Conservation (phyloP, 2,113 vertebrate genomes). For the Acanthochromis polyacanthus region DNA sequence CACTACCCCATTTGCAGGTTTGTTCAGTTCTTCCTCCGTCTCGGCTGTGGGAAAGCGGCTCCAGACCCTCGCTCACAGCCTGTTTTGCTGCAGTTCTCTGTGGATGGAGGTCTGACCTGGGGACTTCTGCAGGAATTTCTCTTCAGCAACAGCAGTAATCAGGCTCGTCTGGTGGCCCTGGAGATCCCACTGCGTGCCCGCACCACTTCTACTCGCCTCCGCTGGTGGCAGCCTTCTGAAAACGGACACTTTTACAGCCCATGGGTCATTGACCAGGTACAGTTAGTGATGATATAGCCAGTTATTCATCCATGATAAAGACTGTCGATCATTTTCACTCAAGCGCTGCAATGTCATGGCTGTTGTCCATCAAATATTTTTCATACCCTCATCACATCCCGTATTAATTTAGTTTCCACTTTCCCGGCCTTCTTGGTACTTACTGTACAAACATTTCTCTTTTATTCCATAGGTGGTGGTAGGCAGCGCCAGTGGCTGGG, state of each 20-base stretch:
- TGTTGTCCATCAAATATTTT: slow-evolving; percentile 2
- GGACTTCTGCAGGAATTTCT: slow-evolving; percentile 95
- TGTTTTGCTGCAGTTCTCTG: slow-evolving; percentile 94
- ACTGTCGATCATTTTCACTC: slow-evolving; percentile 1
- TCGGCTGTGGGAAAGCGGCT: slow-evolving; percentile 95
- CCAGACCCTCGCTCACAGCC: slow-evolving; percentile 97
- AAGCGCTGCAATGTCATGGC: neutral
- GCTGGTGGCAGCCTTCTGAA: slow-evolving; percentile 98
- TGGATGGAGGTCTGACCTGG: slow-evolving; percentile 94
- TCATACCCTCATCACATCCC: neutral
- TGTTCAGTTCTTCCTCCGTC: slow-evolving; percentile 97
- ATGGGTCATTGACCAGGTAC: slow-evolving; percentile 93
- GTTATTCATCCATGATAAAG: neutral
- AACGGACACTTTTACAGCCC: slow-evolving; percentile 96
- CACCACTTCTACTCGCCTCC: slow-evolving; percentile 90
- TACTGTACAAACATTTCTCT: neutral
- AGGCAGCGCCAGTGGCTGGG: slow-evolving; percentile 96
- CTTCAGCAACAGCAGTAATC: slow-evolving; percentile 96
- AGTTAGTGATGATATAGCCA: slow-evolving; percentile 10
- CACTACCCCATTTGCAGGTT: slow-evolving; percentile 83
- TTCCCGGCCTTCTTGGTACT: neutral
- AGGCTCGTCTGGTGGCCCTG: slow-evolving; percentile 94
- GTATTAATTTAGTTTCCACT: neutral
- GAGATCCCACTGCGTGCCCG: slow-evolving; percentile 94
- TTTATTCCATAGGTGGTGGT: slow-evolving; percentile 90